A percentile compares a stretch with the other conserved stretches of the same genome.
phyloP scores from a whole-genome alignment of 2,113 vertebrate species.

The Plestiodon gilberti region DNA sequence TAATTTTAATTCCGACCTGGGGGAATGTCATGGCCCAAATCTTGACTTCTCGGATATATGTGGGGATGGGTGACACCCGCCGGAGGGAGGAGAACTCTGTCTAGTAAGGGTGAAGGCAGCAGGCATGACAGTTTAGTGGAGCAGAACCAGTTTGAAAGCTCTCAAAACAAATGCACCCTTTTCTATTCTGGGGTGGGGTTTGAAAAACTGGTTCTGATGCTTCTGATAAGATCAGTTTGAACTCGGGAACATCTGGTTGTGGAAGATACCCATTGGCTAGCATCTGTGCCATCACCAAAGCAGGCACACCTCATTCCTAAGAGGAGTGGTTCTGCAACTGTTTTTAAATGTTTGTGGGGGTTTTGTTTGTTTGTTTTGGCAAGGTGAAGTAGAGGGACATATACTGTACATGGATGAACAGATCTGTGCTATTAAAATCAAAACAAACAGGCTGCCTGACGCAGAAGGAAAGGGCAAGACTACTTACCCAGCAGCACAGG shows the following conservation, averaged over 20 bases:
- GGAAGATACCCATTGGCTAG: not conserved
- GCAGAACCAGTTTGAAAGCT: not conserved
- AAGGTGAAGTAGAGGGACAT: not conserved
- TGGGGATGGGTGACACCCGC: not conserved
- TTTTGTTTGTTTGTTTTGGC: too few species aligned
- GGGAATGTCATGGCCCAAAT: constrained; percentile 57
- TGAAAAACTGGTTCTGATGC: not conserved
- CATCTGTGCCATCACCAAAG: not conserved
- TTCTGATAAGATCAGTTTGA: not conserved
- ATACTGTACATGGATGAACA: not conserved
- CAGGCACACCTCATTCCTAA: not conserved
- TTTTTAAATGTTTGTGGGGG: not conserved
- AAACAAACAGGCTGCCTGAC: too few species aligned
- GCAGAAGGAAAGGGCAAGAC: too few species aligned
- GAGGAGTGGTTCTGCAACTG: not conserved
- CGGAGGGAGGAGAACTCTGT: not conserved
- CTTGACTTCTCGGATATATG: constrained; percentile 48
- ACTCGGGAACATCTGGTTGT: not conserved
- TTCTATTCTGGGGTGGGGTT: not conserved
- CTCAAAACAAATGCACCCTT: not conserved
- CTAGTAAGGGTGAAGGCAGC: not conserved
- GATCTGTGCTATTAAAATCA: not conserved
- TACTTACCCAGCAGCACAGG: too few species aligned
- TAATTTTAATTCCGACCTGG: constrained; percentile 56
- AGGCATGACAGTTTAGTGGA: not conserved